Evolutionary conservation across 2,797 vertebrate species (phyloP).

Genomic region (Clarias fuscus): DNA sequence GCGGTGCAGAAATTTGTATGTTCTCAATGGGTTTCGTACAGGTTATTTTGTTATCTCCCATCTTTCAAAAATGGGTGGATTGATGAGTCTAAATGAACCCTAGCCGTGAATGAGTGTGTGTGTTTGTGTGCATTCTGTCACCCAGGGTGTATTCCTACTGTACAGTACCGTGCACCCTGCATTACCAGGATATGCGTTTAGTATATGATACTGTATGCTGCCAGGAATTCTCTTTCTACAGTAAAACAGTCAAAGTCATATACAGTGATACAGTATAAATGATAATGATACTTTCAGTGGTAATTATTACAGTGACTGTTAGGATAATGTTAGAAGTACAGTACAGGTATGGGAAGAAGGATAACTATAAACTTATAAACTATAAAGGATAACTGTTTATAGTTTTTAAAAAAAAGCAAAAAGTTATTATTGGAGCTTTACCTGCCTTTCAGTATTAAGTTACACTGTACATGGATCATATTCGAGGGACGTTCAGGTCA

Average conservation of each 20-base stretch:
- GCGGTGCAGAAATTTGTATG: background rate
- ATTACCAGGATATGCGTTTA: background rate
- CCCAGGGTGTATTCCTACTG: background rate
- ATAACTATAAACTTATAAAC: background rate
- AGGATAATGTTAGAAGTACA: background rate
- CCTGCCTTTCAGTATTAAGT: background rate
- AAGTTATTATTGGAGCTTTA: background rate
- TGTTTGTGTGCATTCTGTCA: background rate
- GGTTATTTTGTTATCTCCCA: background rate
- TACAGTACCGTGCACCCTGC: too few relatives aligned
- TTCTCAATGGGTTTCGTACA: background rate
- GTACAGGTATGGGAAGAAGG: too few relatives aligned
- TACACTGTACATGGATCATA: background rate
- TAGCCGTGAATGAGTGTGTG: background rate
- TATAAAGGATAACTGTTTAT: too few relatives aligned
- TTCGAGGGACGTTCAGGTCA: too few relatives aligned
- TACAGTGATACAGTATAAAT: background rate
- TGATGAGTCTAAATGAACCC: background rate
- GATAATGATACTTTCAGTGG: background rate
- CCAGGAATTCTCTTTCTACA: background rate
- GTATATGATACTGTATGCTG: background rate
- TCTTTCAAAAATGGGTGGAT: background rate
- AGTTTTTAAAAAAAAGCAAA: too few relatives aligned
- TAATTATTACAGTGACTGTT: background rate
- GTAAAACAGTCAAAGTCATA: background rate